Evolutionary conservation across 2,888 invertebrate genomes (phyloP), one percentile per base, ranked within the genome.

Genomic region (Acrobasis suavella): DNA sequence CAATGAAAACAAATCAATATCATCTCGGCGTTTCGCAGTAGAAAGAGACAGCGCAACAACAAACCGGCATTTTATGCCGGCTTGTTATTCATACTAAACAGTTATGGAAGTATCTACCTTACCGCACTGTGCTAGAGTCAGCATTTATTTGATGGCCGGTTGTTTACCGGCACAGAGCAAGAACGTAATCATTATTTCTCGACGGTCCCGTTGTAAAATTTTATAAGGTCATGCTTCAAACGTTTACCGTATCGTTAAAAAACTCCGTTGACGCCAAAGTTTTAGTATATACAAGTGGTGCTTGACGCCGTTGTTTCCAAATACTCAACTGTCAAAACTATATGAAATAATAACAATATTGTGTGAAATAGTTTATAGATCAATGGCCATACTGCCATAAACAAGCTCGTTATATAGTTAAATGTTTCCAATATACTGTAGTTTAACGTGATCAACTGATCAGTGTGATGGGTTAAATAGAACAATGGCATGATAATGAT

Each of bases 1-100:
- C 89, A 87, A 87, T 89, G 92, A 93, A 92, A 93, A 93, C 93
- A 93, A 93, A 93, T 92, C 91, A 90, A 92, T 91, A 90, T 85
- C 85, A 87, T 88, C 87, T 85, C 82, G 78, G 77, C 77, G 83
- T 85, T 86, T 85, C 80, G 83, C 84, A 80, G 75, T 79, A 80
- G 91, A 90, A 78, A 81, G 91, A 88, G 92, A 90, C 78, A 78
- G 87, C 85, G 85, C 83, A 88, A 91, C 81, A 92, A 91, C 91
- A 91, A 91, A 92, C 91, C 89, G 88, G 90, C 89, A 86, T 86
- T 86, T 84, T 82, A 76, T 83, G 83, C 86, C 85, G 85, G 84
- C 77, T 80, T 72, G 74, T 80, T 81, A 81, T 81, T 76, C 77
- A 73, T 72, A 64, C 66, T 63, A 56, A 61, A 54, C 61, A 60